Conservation (phyloP, 2,888 invertebrate species). For the Vesta saturnalis region DNA sequence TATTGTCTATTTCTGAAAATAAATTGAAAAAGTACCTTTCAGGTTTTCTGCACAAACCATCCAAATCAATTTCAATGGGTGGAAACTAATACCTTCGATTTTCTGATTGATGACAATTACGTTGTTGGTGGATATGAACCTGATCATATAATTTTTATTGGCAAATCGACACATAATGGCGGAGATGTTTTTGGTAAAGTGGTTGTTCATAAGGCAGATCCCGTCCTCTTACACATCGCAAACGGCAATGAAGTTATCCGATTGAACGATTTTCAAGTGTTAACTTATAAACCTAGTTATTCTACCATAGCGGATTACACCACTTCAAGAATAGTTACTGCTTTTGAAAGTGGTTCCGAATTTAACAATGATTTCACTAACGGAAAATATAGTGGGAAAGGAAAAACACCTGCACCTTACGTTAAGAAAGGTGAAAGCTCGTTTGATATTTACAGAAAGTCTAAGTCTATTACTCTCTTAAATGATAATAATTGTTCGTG, state of each 20-base stretch:
- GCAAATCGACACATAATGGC: background rate
- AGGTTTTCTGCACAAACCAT: background rate
- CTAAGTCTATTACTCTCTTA: background rate
- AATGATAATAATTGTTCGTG: background rate
- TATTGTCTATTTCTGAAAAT: background rate
- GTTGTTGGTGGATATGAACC: conserved; percentile 4
- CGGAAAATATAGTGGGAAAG: no score
- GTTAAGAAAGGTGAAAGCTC: no score
- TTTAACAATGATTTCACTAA: no score
- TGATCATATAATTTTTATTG: background rate
- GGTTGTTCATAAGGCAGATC: background rate
- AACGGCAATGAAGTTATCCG: background rate
- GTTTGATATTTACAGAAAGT: no score
- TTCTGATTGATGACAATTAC: background rate
- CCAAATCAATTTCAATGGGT: background rate
- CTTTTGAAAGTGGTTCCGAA: no score
- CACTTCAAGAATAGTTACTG: no score
- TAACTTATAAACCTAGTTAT: background rate
- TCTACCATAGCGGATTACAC: background rate
- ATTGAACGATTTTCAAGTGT: background rate
- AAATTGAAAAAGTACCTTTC: background rate
- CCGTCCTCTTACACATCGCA: background rate
- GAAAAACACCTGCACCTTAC: no score
- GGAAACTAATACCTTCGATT: background rate
- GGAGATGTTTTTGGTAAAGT: background rate